phyloP scores from a whole-genome alignment of 2,888 invertebrate genomes.

The Hydroisotoma schaefferi region DNA sequence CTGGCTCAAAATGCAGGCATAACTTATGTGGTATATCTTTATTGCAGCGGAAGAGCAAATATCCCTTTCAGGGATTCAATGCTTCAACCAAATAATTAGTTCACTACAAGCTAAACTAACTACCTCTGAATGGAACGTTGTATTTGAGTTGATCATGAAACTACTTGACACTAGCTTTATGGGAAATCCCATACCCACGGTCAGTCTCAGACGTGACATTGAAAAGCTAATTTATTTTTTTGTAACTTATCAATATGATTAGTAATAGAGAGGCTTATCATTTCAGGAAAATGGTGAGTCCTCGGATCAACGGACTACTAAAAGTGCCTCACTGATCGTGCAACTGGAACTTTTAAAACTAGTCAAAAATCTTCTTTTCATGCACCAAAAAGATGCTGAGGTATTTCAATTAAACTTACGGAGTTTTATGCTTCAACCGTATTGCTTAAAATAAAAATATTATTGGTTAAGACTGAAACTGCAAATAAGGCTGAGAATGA shows the following conservation, averaged over 20 bases:
- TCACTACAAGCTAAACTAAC: slow-evolving; percentile 23
- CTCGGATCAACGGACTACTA: background rate
- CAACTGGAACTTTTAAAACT: slow-evolving; percentile 33
- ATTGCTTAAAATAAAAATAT: too few relatives aligned
- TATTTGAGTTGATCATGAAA: slow-evolving; percentile 24
- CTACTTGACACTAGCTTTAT: slow-evolving; percentile 8
- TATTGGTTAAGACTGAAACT: too few relatives aligned
- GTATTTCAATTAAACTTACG: too few relatives aligned
- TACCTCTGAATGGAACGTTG: slow-evolving; percentile 29
- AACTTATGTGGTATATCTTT: background rate
- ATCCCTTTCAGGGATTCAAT: slow-evolving; percentile 37
- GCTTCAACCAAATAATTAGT: slow-evolving; percentile 31
- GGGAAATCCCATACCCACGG: too few relatives aligned
- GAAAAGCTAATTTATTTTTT: too few relatives aligned
- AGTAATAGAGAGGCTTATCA: too few relatives aligned
- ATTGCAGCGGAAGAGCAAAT: slow-evolving; percentile 38
- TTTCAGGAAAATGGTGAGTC: too few relatives aligned
- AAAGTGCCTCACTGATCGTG: slow-evolving; percentile 12
- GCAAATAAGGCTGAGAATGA: too few relatives aligned
- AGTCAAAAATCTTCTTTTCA: slow-evolving; percentile 25
- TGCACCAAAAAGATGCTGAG: too few relatives aligned
- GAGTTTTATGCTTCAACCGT: too few relatives aligned
- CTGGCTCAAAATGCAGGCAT: background rate
- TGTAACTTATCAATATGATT: too few relatives aligned
- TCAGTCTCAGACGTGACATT: too few relatives aligned